A percentile compares a stretch with the other conserved stretches of the same genome.
Evolutionary conservation across 2,797 vertebrate species (phyloP).

Genomic region (Brachyrhaphis roseni): DNA sequence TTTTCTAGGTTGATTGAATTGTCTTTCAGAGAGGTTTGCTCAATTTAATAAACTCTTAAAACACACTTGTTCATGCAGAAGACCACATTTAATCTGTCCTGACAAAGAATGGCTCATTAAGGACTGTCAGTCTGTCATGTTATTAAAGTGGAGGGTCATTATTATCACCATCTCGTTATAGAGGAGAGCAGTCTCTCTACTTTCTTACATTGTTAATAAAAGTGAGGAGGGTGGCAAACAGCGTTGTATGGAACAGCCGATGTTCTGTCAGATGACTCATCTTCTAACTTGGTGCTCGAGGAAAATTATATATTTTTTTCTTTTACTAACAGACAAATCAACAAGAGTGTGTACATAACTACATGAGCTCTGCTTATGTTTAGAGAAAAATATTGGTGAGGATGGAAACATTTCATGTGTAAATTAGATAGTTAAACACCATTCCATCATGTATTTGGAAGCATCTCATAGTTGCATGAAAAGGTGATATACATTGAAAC

Average conservation of each 20-base stretch:
- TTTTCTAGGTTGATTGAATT: background rate
- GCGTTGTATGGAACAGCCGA: background rate
- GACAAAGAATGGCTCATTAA: slow-evolving; percentile 21
- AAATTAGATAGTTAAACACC: background rate
- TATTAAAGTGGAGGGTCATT: slow-evolving; percentile 1
- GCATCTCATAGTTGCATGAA: no score
- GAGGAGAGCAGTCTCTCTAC: slow-evolving; percentile 1
- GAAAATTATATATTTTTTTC: background rate
- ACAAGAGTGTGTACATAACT: background rate
- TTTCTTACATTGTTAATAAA: slow-evolving; percentile 5
- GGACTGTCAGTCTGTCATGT: slow-evolving; percentile 18
- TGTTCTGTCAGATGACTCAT: background rate
- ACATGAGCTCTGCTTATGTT: background rate
- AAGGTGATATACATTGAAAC: no score
- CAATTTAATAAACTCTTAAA: background rate
- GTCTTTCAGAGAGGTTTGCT: background rate
- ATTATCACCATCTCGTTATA: slow-evolving; percentile 20
- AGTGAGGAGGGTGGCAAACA: background rate
- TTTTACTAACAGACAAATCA: background rate
- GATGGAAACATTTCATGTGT: background rate
- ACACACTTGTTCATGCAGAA: background rate
- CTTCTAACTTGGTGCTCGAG: background rate
- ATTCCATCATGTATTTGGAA: background rate
- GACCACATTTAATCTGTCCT: slow-evolving; percentile 8
- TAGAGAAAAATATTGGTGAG: background rate